Conservation (phyloP, 2,113 vertebrate genomes). For the Elachura formosa region DNA sequence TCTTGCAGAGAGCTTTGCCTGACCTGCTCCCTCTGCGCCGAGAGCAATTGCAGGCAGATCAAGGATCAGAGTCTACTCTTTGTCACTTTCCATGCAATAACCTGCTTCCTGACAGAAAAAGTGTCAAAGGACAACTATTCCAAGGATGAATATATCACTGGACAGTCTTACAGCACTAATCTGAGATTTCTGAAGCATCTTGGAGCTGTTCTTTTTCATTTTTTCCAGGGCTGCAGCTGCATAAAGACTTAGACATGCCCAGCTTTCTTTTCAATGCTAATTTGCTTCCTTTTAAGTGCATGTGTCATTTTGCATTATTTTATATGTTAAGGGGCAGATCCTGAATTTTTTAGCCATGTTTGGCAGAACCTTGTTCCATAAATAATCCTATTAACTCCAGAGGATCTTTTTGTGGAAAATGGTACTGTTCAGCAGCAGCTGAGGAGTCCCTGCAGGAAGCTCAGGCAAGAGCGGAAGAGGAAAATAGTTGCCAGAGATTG, state of each 20-base stretch:
- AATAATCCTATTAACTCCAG: neutral
- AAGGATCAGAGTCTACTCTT: neutral
- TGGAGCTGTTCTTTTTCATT: neutral
- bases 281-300: neutral
- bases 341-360: neutral
- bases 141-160: neutral
- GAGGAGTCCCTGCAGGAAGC: neutral
- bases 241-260: neutral
- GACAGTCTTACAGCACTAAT: neutral
- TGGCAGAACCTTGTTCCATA: neutral
- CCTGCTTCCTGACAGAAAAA: neutral
- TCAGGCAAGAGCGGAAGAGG: neutral
- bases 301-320: conserved; percentile 10
- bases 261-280: neutral
- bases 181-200: neutral
- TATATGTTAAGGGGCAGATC: neutral
- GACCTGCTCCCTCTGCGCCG: neutral
- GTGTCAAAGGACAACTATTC: neutral
- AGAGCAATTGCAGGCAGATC: neutral
- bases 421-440: neutral
- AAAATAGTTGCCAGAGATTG: neutral
- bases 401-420: neutral
- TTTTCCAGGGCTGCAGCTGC: neutral
- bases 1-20: neutral
- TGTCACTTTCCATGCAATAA: neutral